phyloP scores from a whole-genome alignment of 1,140 invertebrate genomes.

The Drosophila persimilis region DNA sequence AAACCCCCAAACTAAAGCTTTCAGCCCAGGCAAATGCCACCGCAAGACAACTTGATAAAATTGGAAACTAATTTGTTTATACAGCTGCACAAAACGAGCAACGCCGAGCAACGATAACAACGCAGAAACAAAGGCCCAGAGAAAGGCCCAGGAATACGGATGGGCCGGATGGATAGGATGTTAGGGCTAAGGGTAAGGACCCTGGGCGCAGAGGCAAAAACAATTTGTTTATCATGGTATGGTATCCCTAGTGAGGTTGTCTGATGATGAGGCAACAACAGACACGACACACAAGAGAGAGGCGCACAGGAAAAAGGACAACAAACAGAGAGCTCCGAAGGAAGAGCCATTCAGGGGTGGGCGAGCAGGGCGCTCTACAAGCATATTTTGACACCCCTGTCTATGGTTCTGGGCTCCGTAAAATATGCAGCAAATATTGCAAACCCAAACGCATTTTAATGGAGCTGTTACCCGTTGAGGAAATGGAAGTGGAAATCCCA shows the following conservation, averaged over 20 bases:
- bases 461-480: conserved; percentile 52
- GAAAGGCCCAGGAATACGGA: conserved; percentile 5
- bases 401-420: conserved; percentile 21
- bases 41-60: conserved; percentile 70
- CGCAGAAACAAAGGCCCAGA: conserved; percentile 20
- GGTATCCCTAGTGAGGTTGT: conserved; percentile 68
- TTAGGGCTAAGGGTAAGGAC: conserved; percentile 3
- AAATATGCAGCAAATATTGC: conserved; percentile 58
- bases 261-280: conserved; percentile 63
- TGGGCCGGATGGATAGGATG: conserved; percentile 3
- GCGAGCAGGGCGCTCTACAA: conserved; percentile 3
- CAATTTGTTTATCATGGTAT: conserved; percentile 79
- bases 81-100: conserved; percentile 79
- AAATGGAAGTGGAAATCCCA: conserved; percentile 30
- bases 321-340: conserved; percentile 59
- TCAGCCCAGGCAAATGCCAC: conserved; percentile 32
- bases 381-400: conserved; percentile 77
- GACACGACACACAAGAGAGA: conserved; percentile 16
- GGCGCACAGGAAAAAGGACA: conserved; percentile 64
- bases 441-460: conserved; percentile 49
- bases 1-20: conserved; percentile 18
- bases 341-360: conserved; percentile 23
- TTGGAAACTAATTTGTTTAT: conserved; percentile 82
- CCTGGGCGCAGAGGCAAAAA: conserved; percentile 37
- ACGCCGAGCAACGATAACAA: conserved; percentile 67